phyloP scores from a whole-genome alignment of 2,888 invertebrate species.

The Micropterix aruncella region DNA sequence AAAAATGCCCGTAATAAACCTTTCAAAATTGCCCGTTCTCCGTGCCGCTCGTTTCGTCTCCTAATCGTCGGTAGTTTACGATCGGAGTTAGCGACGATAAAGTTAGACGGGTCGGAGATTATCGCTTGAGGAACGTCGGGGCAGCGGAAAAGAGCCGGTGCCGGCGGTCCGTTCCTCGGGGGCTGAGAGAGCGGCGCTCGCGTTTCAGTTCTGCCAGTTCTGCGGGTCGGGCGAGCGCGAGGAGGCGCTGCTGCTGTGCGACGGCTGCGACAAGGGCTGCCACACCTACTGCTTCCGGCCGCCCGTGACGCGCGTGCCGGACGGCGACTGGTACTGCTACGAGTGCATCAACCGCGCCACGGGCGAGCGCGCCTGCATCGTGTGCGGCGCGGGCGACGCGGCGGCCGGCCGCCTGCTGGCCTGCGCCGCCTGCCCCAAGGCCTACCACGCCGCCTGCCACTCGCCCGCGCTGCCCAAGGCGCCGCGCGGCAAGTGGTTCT shows the following conservation, averaged over 20 bases:
- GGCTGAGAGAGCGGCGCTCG: too few species aligned
- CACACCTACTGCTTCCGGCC: conserved; percentile 99
- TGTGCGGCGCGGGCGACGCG: conserved; percentile 59
- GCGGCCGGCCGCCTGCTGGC: conserved; percentile 48
- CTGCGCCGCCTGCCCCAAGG: conserved; percentile 82
- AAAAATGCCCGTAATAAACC: too few species aligned
- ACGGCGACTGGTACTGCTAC: conserved; percentile 97
- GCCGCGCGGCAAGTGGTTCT: conserved; percentile 81
- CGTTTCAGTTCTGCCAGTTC: conserved; percentile 87
- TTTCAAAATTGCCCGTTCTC: too few species aligned
- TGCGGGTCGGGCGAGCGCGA: conserved; percentile 94
- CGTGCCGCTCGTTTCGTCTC: too few species aligned
- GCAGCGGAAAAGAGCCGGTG: too few species aligned
- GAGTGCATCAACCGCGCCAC: conserved; percentile 90
- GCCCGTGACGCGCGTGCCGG: conserved; percentile 90
- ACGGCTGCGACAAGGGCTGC: conserved; percentile 96
- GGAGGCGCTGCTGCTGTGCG: conserved; percentile 86
- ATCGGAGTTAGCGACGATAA: too few species aligned
- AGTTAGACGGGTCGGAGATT: too few species aligned
- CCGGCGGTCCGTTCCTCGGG: too few species aligned
- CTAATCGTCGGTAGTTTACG: too few species aligned
- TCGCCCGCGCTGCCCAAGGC: conserved; percentile 68
- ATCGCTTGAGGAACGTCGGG: too few species aligned
- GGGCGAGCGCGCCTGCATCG: conserved; percentile 85
- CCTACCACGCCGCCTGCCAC: conserved; percentile 88